Evolutionary conservation across 2,113 vertebrate genomes (phyloP), one percentile per base, ranked within the genome.

Genomic region (Syrrhaptes paradoxus): DNA sequence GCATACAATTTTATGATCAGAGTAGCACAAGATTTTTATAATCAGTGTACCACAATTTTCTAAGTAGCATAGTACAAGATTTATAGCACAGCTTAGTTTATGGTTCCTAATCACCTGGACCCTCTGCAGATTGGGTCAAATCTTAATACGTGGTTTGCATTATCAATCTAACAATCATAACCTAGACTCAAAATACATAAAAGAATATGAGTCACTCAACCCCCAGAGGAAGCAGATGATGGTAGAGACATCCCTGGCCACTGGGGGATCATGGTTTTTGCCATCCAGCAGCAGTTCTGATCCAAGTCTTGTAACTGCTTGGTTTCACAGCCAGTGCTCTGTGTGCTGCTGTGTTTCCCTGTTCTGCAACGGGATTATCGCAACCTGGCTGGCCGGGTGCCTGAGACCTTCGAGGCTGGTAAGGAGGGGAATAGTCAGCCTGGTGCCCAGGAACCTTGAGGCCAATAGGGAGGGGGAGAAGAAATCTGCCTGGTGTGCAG

Each of bases 361-460:
- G 25, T 68, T 74, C 46, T 68, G 15, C 62, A 41, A 19, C 12
- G 26, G 54, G 21, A 17, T 68, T n/a, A 74, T 38, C 67, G 46
- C 28, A n/a, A 10, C 16, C 32, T 31, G 36, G 16, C 25, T 85
- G 52, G 17, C 51, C 0, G 0, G n/a, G 6, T 31, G 15, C 10
- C 21, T 74, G 22, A 21, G 41, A 70, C 41, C 48, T 86, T 74
- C 48, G 43, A 28, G 61, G 48, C 34, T 5, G 7, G 10, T 48
- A 54, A 74, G 52, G 46, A 80, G 20, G 29, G 46, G 7, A 67
- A 38, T 7, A 79, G 36, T 54, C 4, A 4, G 52, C 45, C n/a
- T 0, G 0, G 25, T 1, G 0, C 28, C 19, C 28, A 59, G 66
- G 29, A 67, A 61, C 17, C 13, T 25, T 45, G 36, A 45, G 57